Base-by-base conservation (phyloP, 1,140 invertebrate species). In the Eciton burchellii region DNA sequence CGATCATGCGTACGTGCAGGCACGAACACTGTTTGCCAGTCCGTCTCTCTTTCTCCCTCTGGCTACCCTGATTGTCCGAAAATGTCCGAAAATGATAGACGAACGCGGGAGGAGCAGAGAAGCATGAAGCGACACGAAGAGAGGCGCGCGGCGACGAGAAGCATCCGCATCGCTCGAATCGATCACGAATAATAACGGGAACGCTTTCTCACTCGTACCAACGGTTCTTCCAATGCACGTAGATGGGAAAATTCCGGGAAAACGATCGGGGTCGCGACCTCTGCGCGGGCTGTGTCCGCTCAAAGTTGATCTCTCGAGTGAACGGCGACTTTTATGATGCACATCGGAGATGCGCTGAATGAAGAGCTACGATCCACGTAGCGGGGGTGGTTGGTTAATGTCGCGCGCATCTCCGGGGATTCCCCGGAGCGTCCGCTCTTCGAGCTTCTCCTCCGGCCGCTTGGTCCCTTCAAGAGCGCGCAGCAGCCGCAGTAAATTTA, bases 401-500 rank as follows among this genome's bases (percentile, higher is more conserved):
- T 6, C 35, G 14, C n/a, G 16, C 14, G n/a, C 21, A 45, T 74
- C 41, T 63, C 57, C 19, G 41, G 21, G n/a, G 19, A 35, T 14
- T 11, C 11, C 4, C 6, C 5, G 6, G 52, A 21, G 49, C 79
- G 57, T 85, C 70, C 6, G 2, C 35, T 49, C 63, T 76, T 76
- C 63, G 79, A 86, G 57, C 60, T 26, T 26, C 49, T 68, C 73
- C 45, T 85, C 83, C 79, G 60, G 54, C 45, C 66, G 85, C 68
- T 60, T 81, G 70, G 57, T 85, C 62, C 26, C 74, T 68, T 74
- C 47, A 63, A 74, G 49, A 73, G 70, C 29, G 41, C 60, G 14
- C 26, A 85, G 62, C 83, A 63, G 29, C 62, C 14, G 63, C 66
- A 45, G 49, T 82, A 74, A 85, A 85, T 86, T 82, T 74, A 68